Conservation (phyloP, 2,797 vertebrate species). For the Dipus sagitta region DNA sequence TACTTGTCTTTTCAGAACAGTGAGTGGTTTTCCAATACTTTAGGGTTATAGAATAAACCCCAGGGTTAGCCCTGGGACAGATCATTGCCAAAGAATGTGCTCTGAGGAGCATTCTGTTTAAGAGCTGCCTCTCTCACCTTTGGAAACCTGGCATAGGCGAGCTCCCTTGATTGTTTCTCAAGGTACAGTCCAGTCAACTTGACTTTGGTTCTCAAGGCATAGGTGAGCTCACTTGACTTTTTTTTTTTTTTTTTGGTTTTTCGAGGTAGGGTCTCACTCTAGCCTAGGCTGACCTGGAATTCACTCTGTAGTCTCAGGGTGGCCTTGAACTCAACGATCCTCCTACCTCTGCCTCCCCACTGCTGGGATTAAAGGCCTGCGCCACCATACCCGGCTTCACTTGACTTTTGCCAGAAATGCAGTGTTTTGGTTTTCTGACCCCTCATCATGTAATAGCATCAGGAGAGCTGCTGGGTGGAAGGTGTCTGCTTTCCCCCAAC, state of each 20-base stretch:
- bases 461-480: background rate
- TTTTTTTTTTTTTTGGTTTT: too few species aligned
- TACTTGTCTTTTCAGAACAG: background rate
- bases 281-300: too few species aligned
- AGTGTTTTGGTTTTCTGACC: conserved; percentile 43
- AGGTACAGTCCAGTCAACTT: background rate
- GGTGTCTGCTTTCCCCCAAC: background rate
- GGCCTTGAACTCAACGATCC: too few species aligned
- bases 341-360: too few species aligned
- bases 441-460: background rate
- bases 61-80: background rate
- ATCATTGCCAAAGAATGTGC: background rate
- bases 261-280: too few species aligned
- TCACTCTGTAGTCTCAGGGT: too few species aligned
- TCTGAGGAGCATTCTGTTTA: background rate
- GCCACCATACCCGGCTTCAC: too few species aligned
- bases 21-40: background rate
- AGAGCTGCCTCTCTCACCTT: background rate
- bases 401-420: conserved; percentile 22
- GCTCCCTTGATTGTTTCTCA: background rate
- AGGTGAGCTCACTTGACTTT: conserved; percentile 1
- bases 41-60: conserved; percentile 5
- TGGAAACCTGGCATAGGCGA: background rate
- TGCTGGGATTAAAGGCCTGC: too few species aligned
- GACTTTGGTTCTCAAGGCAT: conserved; percentile 19